Evolutionary conservation across 2,113 vertebrate genomes (phyloP).

Genomic region (Neoarius graeffei): DNA sequence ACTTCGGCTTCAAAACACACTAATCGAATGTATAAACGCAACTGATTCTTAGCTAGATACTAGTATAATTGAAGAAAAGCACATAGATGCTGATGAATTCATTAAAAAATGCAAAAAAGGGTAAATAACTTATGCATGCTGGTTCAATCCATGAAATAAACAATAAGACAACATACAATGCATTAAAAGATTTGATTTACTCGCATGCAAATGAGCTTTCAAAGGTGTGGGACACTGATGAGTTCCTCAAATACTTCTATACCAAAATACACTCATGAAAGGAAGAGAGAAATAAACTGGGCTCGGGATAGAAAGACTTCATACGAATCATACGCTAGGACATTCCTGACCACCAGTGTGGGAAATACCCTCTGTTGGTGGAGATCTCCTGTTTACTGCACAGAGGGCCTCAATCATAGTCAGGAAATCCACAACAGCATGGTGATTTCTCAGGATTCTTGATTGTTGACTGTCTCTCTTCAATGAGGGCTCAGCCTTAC

Average conservation of each 20-base stretch:
- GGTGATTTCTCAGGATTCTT: neutral
- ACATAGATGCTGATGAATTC: neutral
- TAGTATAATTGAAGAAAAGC: neutral
- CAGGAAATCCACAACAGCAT: neutral
- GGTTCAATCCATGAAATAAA: neutral
- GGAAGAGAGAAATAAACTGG: neutral
- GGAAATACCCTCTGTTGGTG: neutral
- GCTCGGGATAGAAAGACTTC: neutral
- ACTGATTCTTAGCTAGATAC: neutral
- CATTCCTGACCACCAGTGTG: neutral
- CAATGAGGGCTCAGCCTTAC: neutral
- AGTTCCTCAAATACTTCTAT: neutral
- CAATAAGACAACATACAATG: neutral
- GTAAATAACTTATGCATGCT: neutral
- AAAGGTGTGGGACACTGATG: too few relatives aligned
- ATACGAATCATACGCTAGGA: neutral
- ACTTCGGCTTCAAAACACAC: neutral
- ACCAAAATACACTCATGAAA: neutral
- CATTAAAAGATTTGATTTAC: neutral
- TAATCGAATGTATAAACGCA: neutral
- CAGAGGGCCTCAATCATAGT: neutral
- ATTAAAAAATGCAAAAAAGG: neutral
- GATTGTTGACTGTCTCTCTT: neutral
- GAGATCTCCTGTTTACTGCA: neutral
- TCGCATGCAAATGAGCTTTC: neutral